Base-by-base conservation (phyloP, 2,113 vertebrate genomes). In the Zosterops lateralis region DNA sequence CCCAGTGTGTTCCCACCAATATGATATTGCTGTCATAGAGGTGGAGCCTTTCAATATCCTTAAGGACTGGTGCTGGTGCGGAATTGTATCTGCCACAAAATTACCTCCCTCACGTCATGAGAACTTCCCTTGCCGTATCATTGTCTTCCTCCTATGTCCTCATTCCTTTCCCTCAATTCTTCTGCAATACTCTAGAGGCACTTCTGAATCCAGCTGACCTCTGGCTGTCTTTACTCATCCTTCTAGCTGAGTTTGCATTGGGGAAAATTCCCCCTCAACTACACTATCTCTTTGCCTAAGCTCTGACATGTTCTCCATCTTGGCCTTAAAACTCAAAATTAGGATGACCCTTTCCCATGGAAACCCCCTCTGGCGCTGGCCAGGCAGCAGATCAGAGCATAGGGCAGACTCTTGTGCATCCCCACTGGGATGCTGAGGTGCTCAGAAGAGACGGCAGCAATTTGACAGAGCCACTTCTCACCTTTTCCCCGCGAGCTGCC, bases 391-490 rank as follows among this genome's bases (percentile, higher is more conserved):
- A 36, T 18, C 45, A 8, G 62, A 28, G 57, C 0, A 0, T 5
- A 65, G 66, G 32, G 54, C 61, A 61, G 50, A 12, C 8, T 53
- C 45, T 22, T 9, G 60, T 16, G 32, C 36, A 50, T 70, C 11
- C 25, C 44, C 21, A 4, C 0, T 4, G 60, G 48, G 29, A 6
- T 47, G 74, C 42, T 1, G 0, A 38, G 32, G 81, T 1, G 4
- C 70, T 67, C 70, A 18, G 38, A 79, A 29, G 32, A 51, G 44
- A 66, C 1, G 0, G 54, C 0, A 0, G 38, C 18, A 29, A 26
- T 68, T 72, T 13, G 8, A 70, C 34, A 19, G 47, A 81, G 48
- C 17, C 2, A 5, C 26, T 68, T 48, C 45, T 60, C 53, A 48
- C 42, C 31, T 60, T 25, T n/a, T 42, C 40, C 21, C 58, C 66